Evolutionary conservation across 2,797 vertebrate species (phyloP).

Genomic region (Orestias chungarensis): DNA sequence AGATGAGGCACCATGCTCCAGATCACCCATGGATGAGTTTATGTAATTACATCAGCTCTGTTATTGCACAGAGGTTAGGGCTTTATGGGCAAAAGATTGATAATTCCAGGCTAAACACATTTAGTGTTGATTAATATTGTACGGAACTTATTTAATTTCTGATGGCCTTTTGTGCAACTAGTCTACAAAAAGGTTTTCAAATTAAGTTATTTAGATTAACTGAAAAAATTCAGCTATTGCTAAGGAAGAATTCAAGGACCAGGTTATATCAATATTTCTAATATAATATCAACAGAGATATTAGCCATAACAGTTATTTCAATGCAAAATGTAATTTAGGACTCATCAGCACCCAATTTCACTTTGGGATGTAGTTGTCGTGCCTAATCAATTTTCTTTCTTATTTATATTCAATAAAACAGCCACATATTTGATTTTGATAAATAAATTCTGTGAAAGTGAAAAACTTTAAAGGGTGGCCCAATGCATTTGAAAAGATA

Average conservation of each 20-base stretch:
- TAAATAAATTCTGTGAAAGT: background rate
- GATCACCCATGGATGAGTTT: slow-evolving; percentile 52
- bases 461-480: background rate
- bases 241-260: background rate
- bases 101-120: slow-evolving; percentile 32
- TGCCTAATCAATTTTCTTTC: background rate
- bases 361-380: background rate
- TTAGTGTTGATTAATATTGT: slow-evolving; percentile 45
- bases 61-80: slow-evolving; percentile 28
- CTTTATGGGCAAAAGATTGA: slow-evolving; percentile 20
- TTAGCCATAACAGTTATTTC: background rate
- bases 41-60: slow-evolving; percentile 38
- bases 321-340: background rate
- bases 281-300: too few species aligned
- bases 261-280: background rate
- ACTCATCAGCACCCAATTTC: background rate
- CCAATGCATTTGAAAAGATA: background rate
- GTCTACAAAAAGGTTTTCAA: slow-evolving; percentile 22
- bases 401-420: background rate
- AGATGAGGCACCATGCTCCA: slow-evolving; percentile 33
- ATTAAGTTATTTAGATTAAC: slow-evolving; percentile 17
- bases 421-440: background rate
- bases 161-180: slow-evolving; percentile 14
- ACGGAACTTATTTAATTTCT: slow-evolving; percentile 17
- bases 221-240: slow-evolving; percentile 14